Evolutionary conservation across 2,113 vertebrate genomes (phyloP), one percentile per base, ranked within the genome.

Genomic region (Zosterops lateralis): DNA sequence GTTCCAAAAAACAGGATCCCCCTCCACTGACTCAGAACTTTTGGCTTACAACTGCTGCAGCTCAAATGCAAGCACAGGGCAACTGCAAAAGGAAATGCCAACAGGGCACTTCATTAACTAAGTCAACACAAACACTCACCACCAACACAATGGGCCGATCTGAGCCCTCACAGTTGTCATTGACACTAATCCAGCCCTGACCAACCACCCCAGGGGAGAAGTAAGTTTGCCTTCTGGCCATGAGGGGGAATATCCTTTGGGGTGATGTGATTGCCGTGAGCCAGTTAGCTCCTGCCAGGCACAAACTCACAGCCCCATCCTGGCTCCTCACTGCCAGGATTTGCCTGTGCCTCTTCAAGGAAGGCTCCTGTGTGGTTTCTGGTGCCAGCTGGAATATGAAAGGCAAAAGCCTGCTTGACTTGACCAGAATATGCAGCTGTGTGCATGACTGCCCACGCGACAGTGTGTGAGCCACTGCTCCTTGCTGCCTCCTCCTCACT

Each of bases 1-100:
- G 96, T 91, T 79, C 96, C 64, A 57, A 76, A 89, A 60, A 75
- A 87, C 48, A 48, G 86, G 57, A 67, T 93, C 81, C 42, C 56
- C 71, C 54, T 65, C 81, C 62, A 9, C 60, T 45, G 50, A 73
- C 88, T 48, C 48, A 15, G 60, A 96, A 57, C 80, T 64, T 84
- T 81, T 95, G 91, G 64, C 53, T 78, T 92, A 67, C 70, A 96
- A 89, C 20, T 12, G 70, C 76, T 9, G 56, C 75, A 81, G 92
- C 74, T 84, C 82, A 57, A 89, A 87, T 0, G 12, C 50, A 31
- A 70, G 58, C 12, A 40, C 66, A 91, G 76, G n/a, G 70, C 29
- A 14, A 79, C 84, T 2, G 51, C 90, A 51, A 50, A 86, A 91
- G 75, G 84, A 62, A 89, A 66, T 15, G 58, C 65, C 50, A 68